These are phyloP conservation scores for Drosophila eugracilis DNA, from an alignment of 1,140 invertebrate species.

Conservation along the genomic window DNA sequence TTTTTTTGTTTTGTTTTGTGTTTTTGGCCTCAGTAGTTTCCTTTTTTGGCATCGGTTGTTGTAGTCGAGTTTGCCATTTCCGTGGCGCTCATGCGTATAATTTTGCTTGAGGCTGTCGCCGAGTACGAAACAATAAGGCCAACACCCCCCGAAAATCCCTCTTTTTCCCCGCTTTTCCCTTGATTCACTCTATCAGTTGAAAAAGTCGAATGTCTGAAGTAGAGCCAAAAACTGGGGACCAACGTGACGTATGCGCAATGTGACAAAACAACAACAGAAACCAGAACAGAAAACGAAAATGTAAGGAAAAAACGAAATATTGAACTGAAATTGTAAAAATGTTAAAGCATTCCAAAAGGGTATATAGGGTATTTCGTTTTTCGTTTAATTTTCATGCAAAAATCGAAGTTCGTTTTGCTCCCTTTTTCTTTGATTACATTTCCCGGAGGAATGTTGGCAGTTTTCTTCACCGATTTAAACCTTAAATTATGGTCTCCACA, in stretches of 20 bases:
- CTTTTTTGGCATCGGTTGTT: conserved; percentile 55
- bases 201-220: conserved; percentile 40
- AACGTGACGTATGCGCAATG: conserved; percentile 73
- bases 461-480: conserved; percentile 36
- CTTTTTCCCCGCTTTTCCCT: background rate
- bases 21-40: conserved; percentile 36
- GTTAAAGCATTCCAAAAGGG: conserved; percentile 11
- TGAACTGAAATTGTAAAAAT: conserved; percentile 28
- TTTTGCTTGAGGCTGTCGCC: conserved; percentile 79
- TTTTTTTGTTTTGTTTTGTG: conserved; percentile 13
- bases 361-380: background rate
- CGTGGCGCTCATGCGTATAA: conserved; percentile 81
- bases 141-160: background rate
- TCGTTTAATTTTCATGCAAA: conserved; percentile 31
- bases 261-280: conserved; percentile 39
- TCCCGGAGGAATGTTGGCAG: conserved; percentile 21
- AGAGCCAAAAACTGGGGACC: conserved; percentile 51
- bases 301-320: conserved; percentile 46
- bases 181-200: conserved; percentile 6
- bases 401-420: conserved; percentile 17
- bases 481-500: conserved; percentile 73
- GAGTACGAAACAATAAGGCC: conserved; percentile 70
- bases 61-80: conserved; percentile 78
- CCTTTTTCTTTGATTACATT: conserved; percentile 43
- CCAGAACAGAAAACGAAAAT: conserved; percentile 12